These are phyloP conservation scores for Agonopterix alstromeriana DNA, from an alignment of 2,888 invertebrate species.

Conservation along the genomic window DNA sequence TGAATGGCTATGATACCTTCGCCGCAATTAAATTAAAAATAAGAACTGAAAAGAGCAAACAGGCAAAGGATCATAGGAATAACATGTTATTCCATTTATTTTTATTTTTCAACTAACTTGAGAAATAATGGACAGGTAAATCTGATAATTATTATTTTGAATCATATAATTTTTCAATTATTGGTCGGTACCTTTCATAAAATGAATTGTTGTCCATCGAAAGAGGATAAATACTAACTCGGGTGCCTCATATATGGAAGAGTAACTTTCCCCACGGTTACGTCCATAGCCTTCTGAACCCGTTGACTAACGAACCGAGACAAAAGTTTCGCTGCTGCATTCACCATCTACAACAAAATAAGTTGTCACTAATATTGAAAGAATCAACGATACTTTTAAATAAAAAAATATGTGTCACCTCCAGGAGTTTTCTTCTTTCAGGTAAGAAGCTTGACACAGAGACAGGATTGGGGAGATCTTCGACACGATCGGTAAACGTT, in stretches of 20 bases:
- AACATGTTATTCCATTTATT: too few relatives aligned
- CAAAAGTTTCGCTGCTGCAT: slow-evolving; percentile 44
- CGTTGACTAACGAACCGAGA: slow-evolving; percentile 40
- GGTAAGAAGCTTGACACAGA: slow-evolving; percentile 37
- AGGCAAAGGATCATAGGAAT: too few relatives aligned
- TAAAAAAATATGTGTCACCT: slow-evolving; percentile 27
- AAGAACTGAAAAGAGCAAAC: too few relatives aligned
- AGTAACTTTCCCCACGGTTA: slow-evolving; percentile 46
- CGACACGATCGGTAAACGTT: slow-evolving; percentile 51
- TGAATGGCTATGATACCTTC: too few relatives aligned
- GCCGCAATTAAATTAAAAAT: too few relatives aligned
- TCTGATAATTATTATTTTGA: too few relatives aligned
- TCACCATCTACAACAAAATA: slow-evolving; percentile 41
- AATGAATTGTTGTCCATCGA: too few relatives aligned
- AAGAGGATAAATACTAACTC: slow-evolving; percentile 32
- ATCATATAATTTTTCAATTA: too few relatives aligned
- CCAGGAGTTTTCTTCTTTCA: slow-evolving; percentile 53
- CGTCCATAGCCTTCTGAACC: slow-evolving; percentile 52
- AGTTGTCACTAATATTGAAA: not conserved
- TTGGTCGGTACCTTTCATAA: too few relatives aligned
- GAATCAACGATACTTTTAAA: not conserved
- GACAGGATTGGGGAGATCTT: slow-evolving; percentile 60
- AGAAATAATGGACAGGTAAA: too few relatives aligned
- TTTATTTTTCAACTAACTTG: too few relatives aligned
- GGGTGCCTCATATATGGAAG: slow-evolving; percentile 49